Evolutionary conservation across 2,888 invertebrate genomes (phyloP), one percentile per base, ranked within the genome.

Genomic region (Elysia crispata): DNA sequence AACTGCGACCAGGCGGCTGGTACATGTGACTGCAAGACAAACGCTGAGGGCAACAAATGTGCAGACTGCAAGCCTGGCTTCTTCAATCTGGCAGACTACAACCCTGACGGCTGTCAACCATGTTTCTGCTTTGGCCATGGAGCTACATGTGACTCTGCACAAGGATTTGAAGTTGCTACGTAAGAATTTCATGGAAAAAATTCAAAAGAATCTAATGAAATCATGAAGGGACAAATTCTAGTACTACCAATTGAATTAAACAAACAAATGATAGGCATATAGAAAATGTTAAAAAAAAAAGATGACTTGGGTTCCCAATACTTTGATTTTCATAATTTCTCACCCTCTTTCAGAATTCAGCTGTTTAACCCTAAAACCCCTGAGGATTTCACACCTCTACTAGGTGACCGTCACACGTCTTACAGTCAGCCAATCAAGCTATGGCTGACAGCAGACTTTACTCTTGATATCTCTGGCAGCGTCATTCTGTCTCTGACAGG

Each of bases 21-120:
- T 13, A 60, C 23, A 0, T 90, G 90, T 78, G 18, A 41, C 3
- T 90, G 90, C 80, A 86, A 87, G 67, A 72, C 83, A 23, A 88
- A 88, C 13, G 87, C 87, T 18, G 82, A 75, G 20, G 88, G 87
- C 11, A 57, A 85, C 18, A 81, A 76, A 30, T 90, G 90, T 84
- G 86, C 86, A 66, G 30, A 78, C 66, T 90, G 90, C 78, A 67
- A 76, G n/a, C 54, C 80, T 33, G 85, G 85, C 30, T 86, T 80
- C 79, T 87, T 83, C 80, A 76, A 83, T 41, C 80, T 88, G 70
- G 82, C 82, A 1, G 64, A 92, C 0, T 93, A 93, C 64, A 95
- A 96, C 89, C 93, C 94, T 0, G 94, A 94, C 20, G 98, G 98
- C n/a, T 98, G 98, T 76, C 87, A 89, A 80, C 80, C 80, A 54